Evolutionary conservation across 30 jellyfish, hydroid and myxozoan species (phyloP).

Genomic region (Morbakka virulenta): DNA sequence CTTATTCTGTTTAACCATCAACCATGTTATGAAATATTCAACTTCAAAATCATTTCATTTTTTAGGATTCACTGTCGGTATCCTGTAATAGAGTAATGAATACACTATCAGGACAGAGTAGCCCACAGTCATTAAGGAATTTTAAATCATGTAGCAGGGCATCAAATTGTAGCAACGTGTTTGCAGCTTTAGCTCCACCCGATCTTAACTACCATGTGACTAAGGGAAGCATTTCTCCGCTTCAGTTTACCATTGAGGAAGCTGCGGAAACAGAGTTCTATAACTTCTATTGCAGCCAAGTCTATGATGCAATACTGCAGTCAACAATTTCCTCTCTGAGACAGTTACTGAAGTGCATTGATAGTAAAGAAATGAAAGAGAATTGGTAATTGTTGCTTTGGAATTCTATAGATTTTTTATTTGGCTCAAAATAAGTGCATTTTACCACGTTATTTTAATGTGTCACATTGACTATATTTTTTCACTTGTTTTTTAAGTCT

Average conservation of each 20-base stretch:
- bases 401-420: too few relatives aligned
- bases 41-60: too few relatives aligned
- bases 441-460: too few relatives aligned
- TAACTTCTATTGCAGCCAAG: constrained; percentile 64
- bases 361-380: neutral
- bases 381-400: too few relatives aligned
- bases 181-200: constrained; percentile 12
- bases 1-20: too few relatives aligned
- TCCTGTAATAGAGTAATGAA: too few relatives aligned
- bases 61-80: too few relatives aligned
- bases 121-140: neutral
- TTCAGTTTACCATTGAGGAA: constrained; percentile 34
- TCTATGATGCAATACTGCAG: constrained; percentile 42
- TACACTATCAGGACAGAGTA: neutral
- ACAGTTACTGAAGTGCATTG: neutral
- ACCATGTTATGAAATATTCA: too few relatives aligned
- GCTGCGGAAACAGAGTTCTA: constrained; percentile 46
- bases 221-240: constrained; percentile 29
- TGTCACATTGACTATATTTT: too few relatives aligned
- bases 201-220: constrained; percentile 1
- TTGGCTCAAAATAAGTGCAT: too few relatives aligned
- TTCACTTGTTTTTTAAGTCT: too few relatives aligned
- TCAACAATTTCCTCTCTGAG: neutral
- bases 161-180: neutral
- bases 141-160: neutral